A percentile compares a stretch with the other conserved stretches of the same genome.
These are phyloP conservation scores for Sinella curviseta DNA, from an alignment of 1,140 invertebrate species.

Conservation along the genomic window DNA sequence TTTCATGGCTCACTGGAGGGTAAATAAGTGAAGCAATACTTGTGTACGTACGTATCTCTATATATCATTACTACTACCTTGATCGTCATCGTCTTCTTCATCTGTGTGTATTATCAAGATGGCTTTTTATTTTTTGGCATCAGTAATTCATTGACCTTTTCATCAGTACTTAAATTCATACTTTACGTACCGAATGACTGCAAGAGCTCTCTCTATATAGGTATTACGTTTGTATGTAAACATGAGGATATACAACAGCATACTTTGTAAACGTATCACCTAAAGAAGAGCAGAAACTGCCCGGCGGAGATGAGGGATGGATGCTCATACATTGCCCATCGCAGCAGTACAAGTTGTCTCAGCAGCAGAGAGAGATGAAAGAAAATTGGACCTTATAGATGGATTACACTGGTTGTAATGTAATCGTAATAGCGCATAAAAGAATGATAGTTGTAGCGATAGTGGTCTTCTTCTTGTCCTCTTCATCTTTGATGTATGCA, in stretches of 20 bases:
- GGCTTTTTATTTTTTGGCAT: constrained; percentile 5
- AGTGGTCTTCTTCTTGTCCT: no score
- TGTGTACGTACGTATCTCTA: neutral
- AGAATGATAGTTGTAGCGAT: no score
- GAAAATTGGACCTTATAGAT: no score
- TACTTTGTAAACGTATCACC: no score
- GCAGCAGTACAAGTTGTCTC: no score
- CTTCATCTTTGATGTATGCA: neutral
- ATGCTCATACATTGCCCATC: no score
- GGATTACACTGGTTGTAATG: no score
- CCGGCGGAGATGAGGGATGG: neutral
- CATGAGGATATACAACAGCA: neutral
- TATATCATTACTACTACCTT: neutral
- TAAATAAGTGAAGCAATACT: constrained; percentile 10
- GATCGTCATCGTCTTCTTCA: neutral
- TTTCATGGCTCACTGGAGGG: constrained; percentile 20
- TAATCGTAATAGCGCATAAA: no score
- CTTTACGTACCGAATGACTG: neutral
- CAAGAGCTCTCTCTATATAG: neutral
- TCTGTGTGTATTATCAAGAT: neutral
- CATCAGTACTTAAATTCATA: neutral
- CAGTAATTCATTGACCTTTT: constrained; percentile 26
- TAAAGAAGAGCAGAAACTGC: neutral
- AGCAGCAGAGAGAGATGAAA: no score
- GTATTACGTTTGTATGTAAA: neutral